A percentile compares a stretch with the other conserved stretches of the same genome.
Conservation (phyloP, 2,797 vertebrate species). For the Poecilia velifera region DNA sequence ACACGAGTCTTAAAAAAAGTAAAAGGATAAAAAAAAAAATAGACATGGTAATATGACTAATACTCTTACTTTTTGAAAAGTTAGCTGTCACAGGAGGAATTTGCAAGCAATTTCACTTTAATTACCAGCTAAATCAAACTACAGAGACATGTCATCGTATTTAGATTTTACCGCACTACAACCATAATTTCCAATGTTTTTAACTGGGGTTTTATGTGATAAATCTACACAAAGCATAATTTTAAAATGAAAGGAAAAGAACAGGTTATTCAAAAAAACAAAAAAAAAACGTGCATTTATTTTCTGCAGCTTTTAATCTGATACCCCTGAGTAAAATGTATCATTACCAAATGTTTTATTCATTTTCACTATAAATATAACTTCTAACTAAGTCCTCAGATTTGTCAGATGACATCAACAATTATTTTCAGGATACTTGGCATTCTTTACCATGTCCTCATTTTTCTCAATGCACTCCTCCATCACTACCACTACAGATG, state of each 20-base stretch:
- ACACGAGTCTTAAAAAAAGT: not conserved
- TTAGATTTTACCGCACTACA: not conserved
- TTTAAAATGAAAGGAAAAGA: conserved; percentile 45
- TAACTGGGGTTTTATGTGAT: not conserved
- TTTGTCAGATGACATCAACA: no score
- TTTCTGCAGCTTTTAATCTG: not conserved
- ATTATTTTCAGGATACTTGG: no score
- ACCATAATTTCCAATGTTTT: not conserved
- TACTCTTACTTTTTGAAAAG: conserved; percentile 6
- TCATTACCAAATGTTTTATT: not conserved
- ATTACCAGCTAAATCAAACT: conserved; percentile 1
- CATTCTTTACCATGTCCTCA: not conserved
- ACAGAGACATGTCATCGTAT: not conserved
- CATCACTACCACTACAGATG: not conserved
- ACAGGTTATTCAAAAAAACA: conserved; percentile 37
- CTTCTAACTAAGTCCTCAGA: not conserved
- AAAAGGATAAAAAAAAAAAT: not conserved
- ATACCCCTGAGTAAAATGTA: not conserved
- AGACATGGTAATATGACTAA: conserved; percentile 3
- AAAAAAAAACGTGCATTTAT: not conserved
- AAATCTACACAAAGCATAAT: not conserved
- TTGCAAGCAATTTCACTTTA: not conserved
- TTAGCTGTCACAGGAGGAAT: not conserved
- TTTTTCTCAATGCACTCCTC: not conserved
- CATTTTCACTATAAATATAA: not conserved